Evolutionary conservation across 92 coral and sea anemone species (phyloP), one percentile per base, ranked within the genome.

Genomic region (Heteractis magnifica): DNA sequence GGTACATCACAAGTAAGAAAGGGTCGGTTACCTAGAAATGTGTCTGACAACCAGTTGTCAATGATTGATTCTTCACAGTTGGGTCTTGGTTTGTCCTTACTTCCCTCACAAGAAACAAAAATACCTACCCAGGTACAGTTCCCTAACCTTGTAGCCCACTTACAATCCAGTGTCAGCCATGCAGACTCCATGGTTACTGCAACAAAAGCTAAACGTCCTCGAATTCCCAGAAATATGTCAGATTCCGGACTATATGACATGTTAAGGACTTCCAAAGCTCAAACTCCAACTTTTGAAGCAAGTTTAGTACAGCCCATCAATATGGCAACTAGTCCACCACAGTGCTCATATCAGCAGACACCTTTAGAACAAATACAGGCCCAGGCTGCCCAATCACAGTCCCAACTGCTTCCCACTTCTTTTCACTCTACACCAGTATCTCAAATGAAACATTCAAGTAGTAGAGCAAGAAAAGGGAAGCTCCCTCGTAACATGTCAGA

Each of bases 61-160:
- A 87, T 90, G 52, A 90, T 92, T 90, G 93, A 93, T 71, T 60
- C 90, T 71, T 91, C 97, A 6, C 95, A 95, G 21, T 77, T 93
- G 49, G 89, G 89, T 56, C 75, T 77, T 82, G 83, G 84, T 72
- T 65, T 83, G 5, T 73, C 90, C 11, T 79, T 94, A 8, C 82
- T 87, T 78, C 90, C 92, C 0, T 92, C 97, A 13, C 79, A 88
- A 58, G 97, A 94, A 62, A 88, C 89, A 58, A 82, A 87, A 58
- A 73, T 97, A 55, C 98, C 99, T 5, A 89, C 98, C n/a, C 96
- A 97, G 85, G 88, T 94, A 55, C 98, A 97, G 82, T 98, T 98
- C 18, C 99, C 99, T 6, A 94, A 97, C 82, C 90, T 97, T 18
- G 99, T 90, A 56, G 99, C 99, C 14, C 98, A 97, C 78, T 83